Base-by-base conservation (phyloP, 2,113 vertebrate species). In the Tachuris rubrigastra region DNA sequence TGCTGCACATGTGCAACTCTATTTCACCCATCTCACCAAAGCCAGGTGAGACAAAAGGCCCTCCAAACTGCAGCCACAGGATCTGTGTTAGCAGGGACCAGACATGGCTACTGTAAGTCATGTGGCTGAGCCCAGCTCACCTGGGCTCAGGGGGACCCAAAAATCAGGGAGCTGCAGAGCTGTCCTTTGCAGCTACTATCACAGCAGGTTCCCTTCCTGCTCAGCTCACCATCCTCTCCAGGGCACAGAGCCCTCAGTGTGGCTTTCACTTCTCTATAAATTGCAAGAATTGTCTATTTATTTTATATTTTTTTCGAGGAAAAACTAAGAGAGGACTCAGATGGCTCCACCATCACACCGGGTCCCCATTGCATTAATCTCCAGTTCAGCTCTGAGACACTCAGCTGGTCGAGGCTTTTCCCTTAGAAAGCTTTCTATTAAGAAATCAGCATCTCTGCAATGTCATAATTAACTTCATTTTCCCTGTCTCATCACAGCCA, bases 391-490 rank as follows among this genome's bases (percentile, higher is more conserved):
- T 60, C 82, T 1, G 3, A 71, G 49, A 85, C 33, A 66, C 35
- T 3, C 52, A 71, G 50, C 77, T 94, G 46, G 39, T 20, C 2
- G 1, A 89, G 41, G 10, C 27, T 71, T 50, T 88, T 67, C 85
- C 67, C 41, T 85, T 41, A 47, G 60, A 85, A 71, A 85, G 79
- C 35, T 85, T 91, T 66, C 85, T 89, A 17, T 68, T 84, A 92
- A 91, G 53, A 56, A 87, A 76, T 65, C 88, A 66, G 55, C 55
- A 59, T 62, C 62, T 79, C 77, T 87, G 55, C 58, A 80, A 72
- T 46, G 33, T 47, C 84, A 65, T 44, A 24, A 92, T 96, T 92
- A 88, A 88, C 71, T 94, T 85, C 52, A 65, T 95, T 91, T 85
- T 73, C 74, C 67, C n/a, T 6, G 16, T 41, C 81, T 92, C 87